A percentile compares a stretch with the other conserved stretches of the same genome.
These are phyloP conservation scores for Mya arenaria DNA, from an alignment of 1,140 invertebrate genomes.

Conservation along the genomic window DNA sequence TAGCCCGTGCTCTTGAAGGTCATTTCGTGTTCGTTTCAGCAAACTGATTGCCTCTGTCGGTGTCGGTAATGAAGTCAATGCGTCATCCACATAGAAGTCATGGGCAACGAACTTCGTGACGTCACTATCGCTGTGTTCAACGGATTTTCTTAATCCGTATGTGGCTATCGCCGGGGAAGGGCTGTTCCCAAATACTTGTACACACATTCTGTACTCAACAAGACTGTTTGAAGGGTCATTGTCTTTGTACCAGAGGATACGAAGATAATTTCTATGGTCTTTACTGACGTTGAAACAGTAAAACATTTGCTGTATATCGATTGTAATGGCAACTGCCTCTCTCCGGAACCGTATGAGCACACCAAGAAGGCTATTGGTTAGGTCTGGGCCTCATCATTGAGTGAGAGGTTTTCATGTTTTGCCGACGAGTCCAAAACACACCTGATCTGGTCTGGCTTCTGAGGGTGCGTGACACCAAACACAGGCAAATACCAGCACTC, in stretches of 20 bases:
- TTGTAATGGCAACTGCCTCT: slow-evolving; percentile 7
- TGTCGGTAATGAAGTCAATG: background rate
- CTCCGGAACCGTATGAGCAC: slow-evolving; percentile 56
- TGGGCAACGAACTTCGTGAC: slow-evolving; percentile 17
- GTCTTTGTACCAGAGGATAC: slow-evolving; percentile 49
- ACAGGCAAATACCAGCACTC: slow-evolving; percentile 59
- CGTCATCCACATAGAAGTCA: slow-evolving; percentile 48
- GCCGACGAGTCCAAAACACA: slow-evolving; percentile 48
- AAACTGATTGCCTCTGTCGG: background rate
- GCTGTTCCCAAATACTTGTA: slow-evolving; percentile 54
- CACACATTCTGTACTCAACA: slow-evolving; percentile 40
- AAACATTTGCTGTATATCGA: slow-evolving; percentile 42
- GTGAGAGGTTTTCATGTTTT: background rate
- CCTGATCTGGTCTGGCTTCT: slow-evolving; percentile 39
- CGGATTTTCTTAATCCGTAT: slow-evolving; percentile 32
- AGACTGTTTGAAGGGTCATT: slow-evolving; percentile 17
- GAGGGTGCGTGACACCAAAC: slow-evolving; percentile 57
- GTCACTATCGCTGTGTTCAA: background rate
- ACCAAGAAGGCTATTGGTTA: slow-evolving; percentile 31
- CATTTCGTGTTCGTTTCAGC: slow-evolving; percentile 7
- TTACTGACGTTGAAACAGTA: slow-evolving; percentile 23
- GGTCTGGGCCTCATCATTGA: slow-evolving; percentile 2
- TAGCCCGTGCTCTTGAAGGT: background rate
- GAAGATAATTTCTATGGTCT: slow-evolving; percentile 34
- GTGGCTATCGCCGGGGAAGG: slow-evolving; percentile 47